Evolutionary conservation across 2,797 vertebrate species (phyloP), one percentile per base, ranked within the genome.

Genomic region (Melopsittacus undulatus): DNA sequence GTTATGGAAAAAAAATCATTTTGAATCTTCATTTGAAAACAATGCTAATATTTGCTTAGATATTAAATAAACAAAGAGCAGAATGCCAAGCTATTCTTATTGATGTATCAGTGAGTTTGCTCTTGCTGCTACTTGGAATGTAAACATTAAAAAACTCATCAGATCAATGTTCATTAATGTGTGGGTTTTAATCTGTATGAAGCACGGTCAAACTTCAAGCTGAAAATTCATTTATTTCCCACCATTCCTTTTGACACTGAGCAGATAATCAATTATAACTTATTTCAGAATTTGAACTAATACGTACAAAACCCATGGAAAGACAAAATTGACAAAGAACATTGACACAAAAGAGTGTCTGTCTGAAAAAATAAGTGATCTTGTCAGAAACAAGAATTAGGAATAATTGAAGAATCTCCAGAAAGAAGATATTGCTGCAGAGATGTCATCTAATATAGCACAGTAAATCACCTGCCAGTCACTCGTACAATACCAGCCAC

Each of bases 331-430:
- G 79, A 90, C 49, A 78, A 30, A 79, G 77, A 90, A 56, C 74
- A 79, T 11, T 0, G 40, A 90, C 62, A 91, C 57, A 68, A 92
- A 85, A 84, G 64, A 92, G 40, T 42, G 83, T 66, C 57, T 88
- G 43, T 84, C 79, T 91, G 67, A 63, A 94, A 94, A 92, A 93
- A 87, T 59, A 88, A 88, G 66, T 32, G 59, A 78, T 68, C 91
- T 90, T 94, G 93, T 91, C 96, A 92, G 84, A 85, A 90, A 93
- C 3, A 32, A 75, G 84, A 91, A 94, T 94, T 69, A 90, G 76
- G 82, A 95, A 95, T 92, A 96, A 94, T 52, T 95, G 87, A 95
- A 85, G 86, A 91, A 88, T 54, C 54, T 85, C 86, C 75, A 94
- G 78, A 83, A 94, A 93, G 59, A 93, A 88, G 82, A 87, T 76